Evolutionary conservation across 2,797 vertebrate species (phyloP).

Genomic region (Manis javanica): DNA sequence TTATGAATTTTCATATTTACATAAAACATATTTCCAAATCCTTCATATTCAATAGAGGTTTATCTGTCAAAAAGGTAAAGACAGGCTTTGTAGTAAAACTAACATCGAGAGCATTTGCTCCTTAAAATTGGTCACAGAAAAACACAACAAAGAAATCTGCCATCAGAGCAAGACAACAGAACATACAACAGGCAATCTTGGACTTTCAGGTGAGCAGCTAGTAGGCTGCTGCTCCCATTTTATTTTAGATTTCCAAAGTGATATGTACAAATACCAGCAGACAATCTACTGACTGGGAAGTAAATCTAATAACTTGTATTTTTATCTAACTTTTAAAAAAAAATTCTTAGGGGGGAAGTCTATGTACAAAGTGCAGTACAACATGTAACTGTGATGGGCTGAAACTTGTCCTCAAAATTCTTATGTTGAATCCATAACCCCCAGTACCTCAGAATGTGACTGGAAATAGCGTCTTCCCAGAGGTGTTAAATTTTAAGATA

Average conservation of each 20-base stretch:
- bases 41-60: not conserved
- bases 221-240: not conserved
- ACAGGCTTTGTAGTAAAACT: not conserved
- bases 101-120: not conserved
- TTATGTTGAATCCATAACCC: not conserved
- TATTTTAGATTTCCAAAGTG: not conserved
- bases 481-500: not conserved
- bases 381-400: not conserved
- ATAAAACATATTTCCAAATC: not conserved
- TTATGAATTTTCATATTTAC: constrained; percentile 30
- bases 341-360: not conserved
- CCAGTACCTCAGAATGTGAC: not conserved
- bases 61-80: not conserved
- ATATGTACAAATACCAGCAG: not conserved
- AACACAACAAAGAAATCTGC: not conserved
- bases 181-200: not conserved
- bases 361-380: not conserved
- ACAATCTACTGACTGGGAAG: not conserved
- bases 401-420: not conserved
- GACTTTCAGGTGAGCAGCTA: not conserved
- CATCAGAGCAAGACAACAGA: not conserved
- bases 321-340: not conserved
- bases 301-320: not conserved
- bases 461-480: not conserved
- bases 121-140: not conserved